These are phyloP conservation scores for Mamestra configurata DNA, from an alignment of 1,140 invertebrate species.

Conservation along the genomic window DNA sequence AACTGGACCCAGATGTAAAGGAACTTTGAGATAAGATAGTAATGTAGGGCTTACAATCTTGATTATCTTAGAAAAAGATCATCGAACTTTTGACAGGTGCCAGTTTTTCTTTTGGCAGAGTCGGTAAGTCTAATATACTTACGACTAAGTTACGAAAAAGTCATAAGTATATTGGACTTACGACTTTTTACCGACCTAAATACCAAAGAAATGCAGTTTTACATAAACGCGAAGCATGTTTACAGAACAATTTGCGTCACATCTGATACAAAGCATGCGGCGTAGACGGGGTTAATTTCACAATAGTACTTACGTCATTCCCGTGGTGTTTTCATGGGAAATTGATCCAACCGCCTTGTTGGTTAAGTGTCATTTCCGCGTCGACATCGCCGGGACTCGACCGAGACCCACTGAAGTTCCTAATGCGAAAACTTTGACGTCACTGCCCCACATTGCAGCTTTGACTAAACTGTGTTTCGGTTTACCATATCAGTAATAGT, in stretches of 20 bases:
- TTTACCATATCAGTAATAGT: constrained; percentile 30
- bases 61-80: background rate
- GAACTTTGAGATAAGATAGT: constrained; percentile 1
- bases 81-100: no score
- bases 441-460: constrained; percentile 66
- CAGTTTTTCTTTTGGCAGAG: no score
- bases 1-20: background rate
- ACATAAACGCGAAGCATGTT: constrained; percentile 40
- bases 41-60: background rate
- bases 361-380: constrained; percentile 34
- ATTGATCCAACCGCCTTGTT: constrained; percentile 17
- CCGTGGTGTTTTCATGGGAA: constrained; percentile 34
- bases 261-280: constrained; percentile 50
- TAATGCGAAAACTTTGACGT: constrained; percentile 82
- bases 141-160: no score
- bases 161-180: background rate
- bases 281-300: constrained; percentile 58
- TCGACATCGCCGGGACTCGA: constrained; percentile 53
- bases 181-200: background rate
- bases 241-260: constrained; percentile 53
- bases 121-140: no score
- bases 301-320: constrained; percentile 47
- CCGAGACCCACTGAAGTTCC: constrained; percentile 74
- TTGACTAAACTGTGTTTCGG: constrained; percentile 23
- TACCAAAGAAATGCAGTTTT: constrained; percentile 25